phyloP scores from a whole-genome alignment of 2,797 vertebrate genomes.

The Synanceia verrucosa region DNA sequence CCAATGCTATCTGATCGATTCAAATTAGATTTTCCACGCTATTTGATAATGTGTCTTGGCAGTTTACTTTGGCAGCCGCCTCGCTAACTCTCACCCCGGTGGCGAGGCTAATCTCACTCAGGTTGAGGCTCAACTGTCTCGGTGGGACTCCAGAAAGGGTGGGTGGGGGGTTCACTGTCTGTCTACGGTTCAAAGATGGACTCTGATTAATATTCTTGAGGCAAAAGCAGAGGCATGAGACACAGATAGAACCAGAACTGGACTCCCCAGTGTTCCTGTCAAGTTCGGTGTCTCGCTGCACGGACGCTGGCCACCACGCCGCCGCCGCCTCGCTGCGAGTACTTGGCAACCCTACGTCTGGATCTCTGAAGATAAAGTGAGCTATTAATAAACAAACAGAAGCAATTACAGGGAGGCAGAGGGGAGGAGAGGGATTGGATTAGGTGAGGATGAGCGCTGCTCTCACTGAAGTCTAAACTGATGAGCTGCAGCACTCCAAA shows the following conservation, averaged over 20 bases:
- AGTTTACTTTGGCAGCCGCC: constrained; percentile 60
- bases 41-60: constrained; percentile 57
- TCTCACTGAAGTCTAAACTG: constrained; percentile 81
- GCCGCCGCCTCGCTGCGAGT: constrained; percentile 61
- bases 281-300: constrained; percentile 73
- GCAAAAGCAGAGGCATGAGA: constrained; percentile 56
- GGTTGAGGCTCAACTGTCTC: constrained; percentile 67
- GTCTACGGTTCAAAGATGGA: constrained; percentile 73
- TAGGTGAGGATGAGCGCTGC: constrained; percentile 73
- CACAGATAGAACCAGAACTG: constrained; percentile 50
- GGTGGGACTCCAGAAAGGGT: constrained; percentile 43
- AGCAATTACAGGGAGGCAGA: constrained; percentile 83
- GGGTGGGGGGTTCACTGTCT: constrained; percentile 24
- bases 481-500: constrained; percentile 82
- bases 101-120: constrained; percentile 69
- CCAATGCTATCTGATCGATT: constrained; percentile 63
- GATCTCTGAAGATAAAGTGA: constrained; percentile 87
- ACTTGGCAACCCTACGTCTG: constrained; percentile 79
- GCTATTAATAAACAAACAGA: constrained; percentile 87
- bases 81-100: constrained; percentile 51
- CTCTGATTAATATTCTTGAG: constrained; percentile 78
- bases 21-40: constrained; percentile 77
- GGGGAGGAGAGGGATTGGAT: constrained; percentile 77
- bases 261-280: constrained; percentile 80
- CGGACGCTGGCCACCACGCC: constrained; percentile 22